phyloP scores from a whole-genome alignment of 1,140 invertebrate species.

The Neotoxoptera formosana region DNA sequence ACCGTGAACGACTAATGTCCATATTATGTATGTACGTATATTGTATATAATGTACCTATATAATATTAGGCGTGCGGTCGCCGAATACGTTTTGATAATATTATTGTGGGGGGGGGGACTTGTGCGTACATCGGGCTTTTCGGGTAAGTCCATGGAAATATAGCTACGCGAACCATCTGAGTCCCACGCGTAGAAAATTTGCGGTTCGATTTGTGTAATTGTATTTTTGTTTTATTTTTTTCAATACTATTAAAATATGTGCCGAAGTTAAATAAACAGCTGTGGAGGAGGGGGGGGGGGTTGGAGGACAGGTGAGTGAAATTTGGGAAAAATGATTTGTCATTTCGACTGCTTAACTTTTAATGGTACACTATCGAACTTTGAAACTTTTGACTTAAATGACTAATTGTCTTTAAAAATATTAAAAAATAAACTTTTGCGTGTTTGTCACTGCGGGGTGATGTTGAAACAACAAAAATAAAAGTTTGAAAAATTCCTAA shows the following conservation, averaged over 20 bases:
- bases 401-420: constrained; percentile 25
- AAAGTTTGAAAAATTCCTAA: neutral
- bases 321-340: neutral
- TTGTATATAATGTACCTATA: neutral
- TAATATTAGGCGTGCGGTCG: neutral
- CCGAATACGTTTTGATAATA: neutral
- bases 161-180: neutral
- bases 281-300: too few species aligned
- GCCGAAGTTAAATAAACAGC: neutral
- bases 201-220: neutral
- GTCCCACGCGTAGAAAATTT: neutral
- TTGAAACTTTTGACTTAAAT: neutral
- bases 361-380: neutral
- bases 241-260: neutral
- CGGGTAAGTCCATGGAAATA: neutral
- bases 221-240: neutral
- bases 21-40: neutral
- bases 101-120: neutral
- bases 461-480: neutral
- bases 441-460: neutral
- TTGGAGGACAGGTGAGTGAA: neutral
- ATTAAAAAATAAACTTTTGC: neutral
- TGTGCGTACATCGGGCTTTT: neutral
- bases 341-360: neutral
- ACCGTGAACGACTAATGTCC: neutral